A percentile compares a stretch with the other conserved stretches of the same genome.
Evolutionary conservation across 2,113 vertebrate species (phyloP).

Genomic region (Pica pica): DNA sequence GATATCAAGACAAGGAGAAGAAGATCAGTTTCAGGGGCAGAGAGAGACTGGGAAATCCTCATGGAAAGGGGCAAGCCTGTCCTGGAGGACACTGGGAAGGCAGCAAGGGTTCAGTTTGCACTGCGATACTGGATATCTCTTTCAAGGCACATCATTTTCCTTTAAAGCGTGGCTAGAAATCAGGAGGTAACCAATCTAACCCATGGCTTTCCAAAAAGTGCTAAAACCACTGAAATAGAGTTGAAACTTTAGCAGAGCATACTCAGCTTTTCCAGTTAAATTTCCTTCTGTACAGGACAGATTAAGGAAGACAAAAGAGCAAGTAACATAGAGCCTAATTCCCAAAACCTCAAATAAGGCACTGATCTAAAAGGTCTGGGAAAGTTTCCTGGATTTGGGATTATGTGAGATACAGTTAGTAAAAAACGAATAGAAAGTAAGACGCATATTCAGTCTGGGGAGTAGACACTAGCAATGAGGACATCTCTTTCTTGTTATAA

Average conservation of each 20-base stretch:
- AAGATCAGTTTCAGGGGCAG: neutral
- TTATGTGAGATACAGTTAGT: neutral
- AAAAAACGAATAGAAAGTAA: neutral
- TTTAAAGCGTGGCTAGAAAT: neutral
- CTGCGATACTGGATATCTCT: neutral
- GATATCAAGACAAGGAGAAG: neutral
- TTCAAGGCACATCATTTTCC: neutral
- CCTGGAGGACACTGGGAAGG: neutral
- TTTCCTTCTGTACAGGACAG: neutral
- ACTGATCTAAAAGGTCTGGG: neutral
- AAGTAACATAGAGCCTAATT: neutral
- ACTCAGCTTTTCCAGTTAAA: neutral
- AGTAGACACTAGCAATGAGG: neutral
- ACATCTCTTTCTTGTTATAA: neutral
- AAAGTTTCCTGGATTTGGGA: neutral
- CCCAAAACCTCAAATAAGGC: neutral
- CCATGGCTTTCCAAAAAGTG: neutral
- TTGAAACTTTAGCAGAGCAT: neutral
- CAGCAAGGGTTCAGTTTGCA: neutral
- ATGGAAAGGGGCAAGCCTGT: neutral
- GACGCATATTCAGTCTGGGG: neutral
- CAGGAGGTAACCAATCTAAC: neutral
- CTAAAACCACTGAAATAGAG: neutral
- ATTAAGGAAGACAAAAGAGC: neutral
- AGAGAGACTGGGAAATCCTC: neutral